A percentile compares a stretch with the other conserved stretches of the same genome.
These are phyloP conservation scores for Pollenia labialis DNA, from an alignment of 2,888 invertebrate species.

Conservation along the genomic window DNA sequence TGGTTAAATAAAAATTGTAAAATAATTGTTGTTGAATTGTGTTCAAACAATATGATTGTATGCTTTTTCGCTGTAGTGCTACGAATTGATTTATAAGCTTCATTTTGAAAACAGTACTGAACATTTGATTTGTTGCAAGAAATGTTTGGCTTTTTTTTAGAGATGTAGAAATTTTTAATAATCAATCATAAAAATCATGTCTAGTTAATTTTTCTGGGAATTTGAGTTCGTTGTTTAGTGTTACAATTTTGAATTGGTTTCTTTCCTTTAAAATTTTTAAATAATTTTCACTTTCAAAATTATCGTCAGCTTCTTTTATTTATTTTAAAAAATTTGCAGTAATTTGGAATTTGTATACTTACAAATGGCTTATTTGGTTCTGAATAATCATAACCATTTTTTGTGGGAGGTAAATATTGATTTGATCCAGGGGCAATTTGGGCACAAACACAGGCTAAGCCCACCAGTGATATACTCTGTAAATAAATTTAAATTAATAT, in stretches of 20 bases:
- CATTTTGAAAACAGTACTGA: constrained; percentile 24
- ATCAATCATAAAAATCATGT: constrained; percentile 18
- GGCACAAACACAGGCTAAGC: constrained; percentile 80
- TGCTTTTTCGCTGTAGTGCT: constrained; percentile 25
- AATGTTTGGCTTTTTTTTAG: neutral
- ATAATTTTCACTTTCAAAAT: too few species aligned
- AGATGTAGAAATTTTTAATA: neutral
- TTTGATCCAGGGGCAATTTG: constrained; percentile 87
- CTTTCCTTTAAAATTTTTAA: neutral
- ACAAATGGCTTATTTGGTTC: constrained; percentile 85
- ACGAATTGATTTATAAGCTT: constrained; percentile 52
- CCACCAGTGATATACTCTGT: constrained; percentile 81
- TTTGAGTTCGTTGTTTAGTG: neutral
- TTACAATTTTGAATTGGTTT: neutral
- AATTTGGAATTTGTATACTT: constrained; percentile 74
- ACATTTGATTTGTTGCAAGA: constrained; percentile 32
- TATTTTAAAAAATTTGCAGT: neutral
- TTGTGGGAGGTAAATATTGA: constrained; percentile 89
- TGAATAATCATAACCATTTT: constrained; percentile 90
- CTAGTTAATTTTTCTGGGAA: constrained; percentile 11
- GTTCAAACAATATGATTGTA: constrained; percentile 34
- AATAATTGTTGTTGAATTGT: constrained; percentile 42
- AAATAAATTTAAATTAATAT: constrained; percentile 61
- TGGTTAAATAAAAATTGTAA: constrained; percentile 22
- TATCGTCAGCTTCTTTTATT: neutral